phyloP scores from a whole-genome alignment of 2,888 invertebrate genomes.

The Tinea semifulvella region DNA sequence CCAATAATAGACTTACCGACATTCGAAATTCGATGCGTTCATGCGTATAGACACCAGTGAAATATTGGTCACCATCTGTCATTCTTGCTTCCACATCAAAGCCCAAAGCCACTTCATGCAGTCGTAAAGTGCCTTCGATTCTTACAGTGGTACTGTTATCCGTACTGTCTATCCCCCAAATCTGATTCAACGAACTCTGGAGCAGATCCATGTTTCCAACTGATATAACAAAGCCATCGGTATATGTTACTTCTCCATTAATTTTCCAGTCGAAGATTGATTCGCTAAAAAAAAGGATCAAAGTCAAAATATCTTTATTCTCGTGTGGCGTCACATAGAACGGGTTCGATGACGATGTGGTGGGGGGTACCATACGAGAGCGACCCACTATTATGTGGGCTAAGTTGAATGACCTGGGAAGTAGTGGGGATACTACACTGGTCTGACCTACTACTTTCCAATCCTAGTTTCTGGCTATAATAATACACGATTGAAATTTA shows the following conservation, averaged over 20 bases:
- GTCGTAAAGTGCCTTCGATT: conserved; percentile 29
- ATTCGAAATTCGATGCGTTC: conserved; percentile 2
- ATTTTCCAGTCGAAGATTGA: conserved; percentile 24
- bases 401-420: too few species aligned
- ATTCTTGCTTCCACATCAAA: conserved; percentile 34
- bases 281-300: conserved; percentile 6
- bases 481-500: too few species aligned
- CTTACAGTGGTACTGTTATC: conserved; percentile 25
- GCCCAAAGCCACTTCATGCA: conserved; percentile 34
- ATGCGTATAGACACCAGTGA: conserved; percentile 29
- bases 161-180: conserved; percentile 28
- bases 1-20: neutral
- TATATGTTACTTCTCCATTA: conserved; percentile 28
- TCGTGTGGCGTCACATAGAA: too few species aligned
- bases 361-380: too few species aligned
- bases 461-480: too few species aligned
- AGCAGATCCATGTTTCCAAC: conserved; percentile 34
- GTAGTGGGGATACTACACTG: too few species aligned
- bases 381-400: too few species aligned
- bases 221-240: conserved; percentile 38
- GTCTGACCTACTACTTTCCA: too few species aligned
- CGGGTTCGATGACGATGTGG: too few species aligned
- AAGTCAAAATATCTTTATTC: too few species aligned
- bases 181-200: conserved; percentile 29
- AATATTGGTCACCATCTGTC: conserved; percentile 22